These are phyloP conservation scores for Pseudomyrmex sp. DNA, from an alignment of 1,140 invertebrate genomes.

Conservation along the genomic window DNA sequence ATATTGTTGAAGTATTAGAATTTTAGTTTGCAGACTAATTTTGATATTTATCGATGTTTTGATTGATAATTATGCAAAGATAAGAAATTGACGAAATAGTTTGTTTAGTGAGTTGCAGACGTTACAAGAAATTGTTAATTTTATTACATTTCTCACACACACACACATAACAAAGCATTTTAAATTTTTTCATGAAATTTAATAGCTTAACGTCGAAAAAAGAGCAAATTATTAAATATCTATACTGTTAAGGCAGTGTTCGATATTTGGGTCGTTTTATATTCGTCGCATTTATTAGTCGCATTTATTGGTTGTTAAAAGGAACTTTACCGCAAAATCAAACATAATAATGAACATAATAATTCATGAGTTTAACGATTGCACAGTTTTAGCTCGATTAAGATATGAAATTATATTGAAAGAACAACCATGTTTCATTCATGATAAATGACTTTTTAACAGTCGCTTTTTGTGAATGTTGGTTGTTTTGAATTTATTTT, in stretches of 20 bases:
- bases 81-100: too few species aligned
- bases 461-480: not conserved
- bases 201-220: too few species aligned
- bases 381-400: not conserved
- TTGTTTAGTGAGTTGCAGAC: too few species aligned
- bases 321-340: slow-evolving; percentile 2
- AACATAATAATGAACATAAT: not conserved
- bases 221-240: not conserved
- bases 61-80: too few species aligned
- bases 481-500: slow-evolving; percentile 17
- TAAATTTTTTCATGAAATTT: not conserved
- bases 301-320: not conserved
- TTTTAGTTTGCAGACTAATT: not conserved
- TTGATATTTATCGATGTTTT: slow-evolving; percentile 2
- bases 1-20: slow-evolving; percentile 3
- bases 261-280: slow-evolving; percentile 13
- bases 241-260: not conserved
- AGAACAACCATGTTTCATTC: not conserved
- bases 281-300: not conserved
- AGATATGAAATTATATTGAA: not conserved
- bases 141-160: too few species aligned
- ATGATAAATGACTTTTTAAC: not conserved
- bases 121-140: too few species aligned
- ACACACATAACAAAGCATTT: not conserved
- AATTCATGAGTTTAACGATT: too few species aligned